phyloP scores from a whole-genome alignment of 2,888 invertebrate genomes.

The Xestoiulus laeticollis region DNA sequence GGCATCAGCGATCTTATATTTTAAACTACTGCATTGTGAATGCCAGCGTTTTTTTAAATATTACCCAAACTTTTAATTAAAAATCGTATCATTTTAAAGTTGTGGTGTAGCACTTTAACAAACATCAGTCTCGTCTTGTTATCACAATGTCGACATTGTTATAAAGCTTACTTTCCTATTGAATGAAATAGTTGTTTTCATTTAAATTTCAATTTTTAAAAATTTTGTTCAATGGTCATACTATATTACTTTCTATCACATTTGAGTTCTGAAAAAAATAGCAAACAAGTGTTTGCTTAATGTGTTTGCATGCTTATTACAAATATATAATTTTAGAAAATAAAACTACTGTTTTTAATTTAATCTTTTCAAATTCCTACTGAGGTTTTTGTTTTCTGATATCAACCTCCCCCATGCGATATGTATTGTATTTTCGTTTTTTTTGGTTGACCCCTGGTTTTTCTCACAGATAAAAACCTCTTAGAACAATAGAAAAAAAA shows the following conservation, averaged over 20 bases:
- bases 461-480: too few relatives aligned
- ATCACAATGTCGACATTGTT: too few relatives aligned
- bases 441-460: too few relatives aligned
- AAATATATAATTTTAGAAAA: slow-evolving; percentile 51
- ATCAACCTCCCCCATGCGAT: too few relatives aligned
- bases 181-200: too few relatives aligned
- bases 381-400: too few relatives aligned
- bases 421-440: too few relatives aligned
- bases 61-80: not conserved
- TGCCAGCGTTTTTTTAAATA: too few relatives aligned
- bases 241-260: not conserved
- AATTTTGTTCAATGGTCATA: not conserved
- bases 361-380: not conserved
- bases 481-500: too few relatives aligned
- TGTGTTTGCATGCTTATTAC: not conserved
- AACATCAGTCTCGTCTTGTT: not conserved
- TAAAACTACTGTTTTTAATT: not conserved
- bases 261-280: not conserved
- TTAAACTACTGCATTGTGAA: not conserved
- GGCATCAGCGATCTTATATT: not conserved
- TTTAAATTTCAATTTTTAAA: too few relatives aligned
- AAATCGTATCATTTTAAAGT: not conserved
- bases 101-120: too few relatives aligned
- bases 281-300: not conserved
- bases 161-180: too few relatives aligned